Conservation (phyloP, 1,140 invertebrate genomes). For the Acromyrmex charruanus region DNA sequence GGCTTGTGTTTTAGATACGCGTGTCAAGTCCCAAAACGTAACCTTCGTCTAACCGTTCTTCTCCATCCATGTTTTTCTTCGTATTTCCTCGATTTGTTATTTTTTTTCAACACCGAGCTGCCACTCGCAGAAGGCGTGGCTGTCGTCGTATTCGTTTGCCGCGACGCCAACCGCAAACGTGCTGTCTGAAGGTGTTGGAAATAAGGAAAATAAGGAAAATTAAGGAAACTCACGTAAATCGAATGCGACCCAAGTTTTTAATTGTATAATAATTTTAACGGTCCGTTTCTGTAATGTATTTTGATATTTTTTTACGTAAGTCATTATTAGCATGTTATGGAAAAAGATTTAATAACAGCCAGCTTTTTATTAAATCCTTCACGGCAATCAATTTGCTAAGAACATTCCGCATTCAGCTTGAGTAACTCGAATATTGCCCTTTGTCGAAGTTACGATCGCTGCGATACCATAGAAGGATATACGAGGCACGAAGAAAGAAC, state of each 20-base stretch:
- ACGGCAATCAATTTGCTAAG: constrained; percentile 58
- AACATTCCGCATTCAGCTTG: constrained; percentile 51
- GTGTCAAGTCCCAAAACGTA: constrained; percentile 86
- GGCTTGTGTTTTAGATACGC: constrained; percentile 85
- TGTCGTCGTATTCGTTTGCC: constrained; percentile 35
- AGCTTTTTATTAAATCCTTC: constrained; percentile 43
- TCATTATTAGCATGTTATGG: constrained; percentile 8
- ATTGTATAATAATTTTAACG: constrained; percentile 35
- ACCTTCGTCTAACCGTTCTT: constrained; percentile 64
- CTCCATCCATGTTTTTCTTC: constrained; percentile 60
- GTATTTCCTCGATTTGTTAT: constrained; percentile 67
- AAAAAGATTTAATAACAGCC: background rate
- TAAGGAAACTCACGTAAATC: constrained; percentile 2
- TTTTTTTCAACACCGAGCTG: constrained; percentile 58
- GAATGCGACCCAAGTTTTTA: background rate
- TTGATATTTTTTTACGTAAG: background rate
- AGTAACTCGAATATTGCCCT: constrained; percentile 60
- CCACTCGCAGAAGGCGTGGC: constrained; percentile 51
- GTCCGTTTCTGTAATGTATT: background rate
- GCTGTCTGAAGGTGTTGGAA: constrained; percentile 5
- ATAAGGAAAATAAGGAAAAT: background rate
- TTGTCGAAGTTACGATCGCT: constrained; percentile 41
- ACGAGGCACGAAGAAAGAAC: constrained; percentile 65
- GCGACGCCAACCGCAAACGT: constrained; percentile 7
- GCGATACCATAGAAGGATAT: constrained; percentile 64